Percentiles rank a stretch among this genome's conserved stretches.
These are phyloP conservation scores for Fregetta grallaria DNA, from an alignment of 2,113 vertebrate species.

Conservation along the genomic window DNA sequence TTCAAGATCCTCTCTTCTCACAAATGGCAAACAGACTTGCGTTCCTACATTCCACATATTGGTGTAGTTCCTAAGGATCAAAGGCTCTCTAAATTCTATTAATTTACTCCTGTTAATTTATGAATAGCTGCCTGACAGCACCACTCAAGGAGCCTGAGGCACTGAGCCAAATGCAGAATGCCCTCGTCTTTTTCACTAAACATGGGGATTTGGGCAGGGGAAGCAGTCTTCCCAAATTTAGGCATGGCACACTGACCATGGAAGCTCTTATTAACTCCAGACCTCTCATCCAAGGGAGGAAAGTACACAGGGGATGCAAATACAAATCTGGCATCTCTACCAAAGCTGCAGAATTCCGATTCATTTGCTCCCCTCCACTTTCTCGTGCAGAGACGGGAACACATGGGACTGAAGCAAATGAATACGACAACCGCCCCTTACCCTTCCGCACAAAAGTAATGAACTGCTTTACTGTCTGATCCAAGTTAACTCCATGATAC, in stretches of 20 bases:
- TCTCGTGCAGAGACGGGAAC: not conserved
- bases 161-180: not conserved
- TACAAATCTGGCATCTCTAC: not conserved
- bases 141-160: not conserved
- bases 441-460: conserved; percentile 78
- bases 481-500: conserved; percentile 77
- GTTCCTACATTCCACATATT: not conserved
- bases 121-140: conserved; percentile 4
- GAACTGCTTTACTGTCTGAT: conserved; percentile 86
- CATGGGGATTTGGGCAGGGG: not conserved
- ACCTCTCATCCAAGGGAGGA: not conserved
- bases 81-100: not conserved
- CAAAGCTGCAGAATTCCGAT: not conserved
- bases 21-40: not conserved
- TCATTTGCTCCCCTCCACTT: not conserved
- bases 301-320: not conserved
- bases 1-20: not conserved
- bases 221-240: not conserved
- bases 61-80: not conserved
- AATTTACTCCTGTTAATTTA: not conserved
- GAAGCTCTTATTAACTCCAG: not conserved
- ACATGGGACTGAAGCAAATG: accelerated
- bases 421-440: conserved; percentile 30
- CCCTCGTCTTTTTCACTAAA: not conserved
- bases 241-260: not conserved